phyloP scores from a whole-genome alignment of 2,888 invertebrate species.

The Sturmia bella region DNA sequence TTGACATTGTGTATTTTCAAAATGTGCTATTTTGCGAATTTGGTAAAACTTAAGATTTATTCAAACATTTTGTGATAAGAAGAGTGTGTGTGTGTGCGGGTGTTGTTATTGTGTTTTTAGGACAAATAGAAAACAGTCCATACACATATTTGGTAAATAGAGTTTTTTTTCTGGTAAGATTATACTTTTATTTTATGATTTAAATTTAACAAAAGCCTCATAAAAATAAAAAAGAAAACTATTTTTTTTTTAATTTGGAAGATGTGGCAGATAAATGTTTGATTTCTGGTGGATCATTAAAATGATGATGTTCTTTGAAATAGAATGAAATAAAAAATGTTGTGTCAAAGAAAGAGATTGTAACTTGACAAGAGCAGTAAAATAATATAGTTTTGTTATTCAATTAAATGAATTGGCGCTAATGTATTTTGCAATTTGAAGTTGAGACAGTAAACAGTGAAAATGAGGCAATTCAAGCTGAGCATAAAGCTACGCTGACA shows the following conservation, averaged over 20 bases:
- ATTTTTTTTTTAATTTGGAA: background rate
- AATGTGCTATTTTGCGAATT: constrained; percentile 3
- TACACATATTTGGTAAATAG: constrained; percentile 23
- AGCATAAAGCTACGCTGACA: too few relatives aligned
- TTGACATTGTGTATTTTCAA: constrained; percentile 6
- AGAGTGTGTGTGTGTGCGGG: constrained; percentile 12
- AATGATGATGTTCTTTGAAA: background rate
- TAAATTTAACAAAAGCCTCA: constrained; percentile 25
- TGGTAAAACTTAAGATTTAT: constrained; percentile 10
- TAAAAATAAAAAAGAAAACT: constrained; percentile 29
- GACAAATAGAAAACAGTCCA: background rate
- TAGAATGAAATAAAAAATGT: background rate
- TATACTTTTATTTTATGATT: constrained; percentile 27
- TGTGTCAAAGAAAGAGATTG: too few relatives aligned
- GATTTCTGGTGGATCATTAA: constrained; percentile 7
- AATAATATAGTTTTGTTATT: too few relatives aligned
- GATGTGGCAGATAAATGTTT: constrained; percentile 14
- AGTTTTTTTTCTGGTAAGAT: constrained; percentile 20
- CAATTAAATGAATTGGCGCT: too few relatives aligned
- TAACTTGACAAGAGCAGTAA: too few relatives aligned
- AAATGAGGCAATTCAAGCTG: too few relatives aligned
- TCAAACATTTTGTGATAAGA: constrained; percentile 11
- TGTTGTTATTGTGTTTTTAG: background rate
- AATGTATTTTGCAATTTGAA: too few relatives aligned
- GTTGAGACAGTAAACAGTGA: too few relatives aligned